Evolutionary conservation across 2,797 vertebrate species (phyloP), one percentile per base, ranked within the genome.

Genomic region (Tympanoctomys barrerae): DNA sequence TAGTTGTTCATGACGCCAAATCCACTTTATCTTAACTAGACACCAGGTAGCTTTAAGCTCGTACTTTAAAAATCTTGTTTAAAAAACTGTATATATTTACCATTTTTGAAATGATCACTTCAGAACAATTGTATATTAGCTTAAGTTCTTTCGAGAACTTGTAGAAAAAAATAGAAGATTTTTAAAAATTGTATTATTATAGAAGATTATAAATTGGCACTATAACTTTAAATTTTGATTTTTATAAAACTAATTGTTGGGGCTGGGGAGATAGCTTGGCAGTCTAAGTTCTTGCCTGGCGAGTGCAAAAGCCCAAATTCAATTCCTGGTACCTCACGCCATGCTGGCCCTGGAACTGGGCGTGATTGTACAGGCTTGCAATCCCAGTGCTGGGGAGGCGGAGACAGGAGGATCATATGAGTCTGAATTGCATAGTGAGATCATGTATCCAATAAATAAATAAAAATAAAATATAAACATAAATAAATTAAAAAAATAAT

Each of bases 21-120:
- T 95, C 14, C 31, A 64, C 92, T 96, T 36, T 57, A 14, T 94
- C 8, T 80, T 94, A 94, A 94, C 22, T 54, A 90, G 49, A 10
- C 28, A 95, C 93, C 82, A 68, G 3, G 9, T 71, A 77, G 13
- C 7, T 75, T 96, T 90, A 79, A 90, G 82, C n/a, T 54, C 36
- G 26, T 46, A 79, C 14, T 79, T 61, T 31, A 77, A 86, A 87
- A 95, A 64, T 79, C 2, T 66, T 73, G 14, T 88, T 22, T 90
- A 71, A 75, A 0, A 18, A 36, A 71, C 8, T 5, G 52, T 26
- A 54, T 54, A 54, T 66, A n/a, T 82, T n/a, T 83, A 90, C 66
- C 10, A 79, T 87, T 96, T 77, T 42, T 75, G 28, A 92, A 95
- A 92, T 82, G 2, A 59, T 75, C 26, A 79, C 2, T 39, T 87